These are phyloP conservation scores for Cyclophora punctaria DNA, from an alignment of 2,888 invertebrate genomes.

Conservation along the genomic window DNA sequence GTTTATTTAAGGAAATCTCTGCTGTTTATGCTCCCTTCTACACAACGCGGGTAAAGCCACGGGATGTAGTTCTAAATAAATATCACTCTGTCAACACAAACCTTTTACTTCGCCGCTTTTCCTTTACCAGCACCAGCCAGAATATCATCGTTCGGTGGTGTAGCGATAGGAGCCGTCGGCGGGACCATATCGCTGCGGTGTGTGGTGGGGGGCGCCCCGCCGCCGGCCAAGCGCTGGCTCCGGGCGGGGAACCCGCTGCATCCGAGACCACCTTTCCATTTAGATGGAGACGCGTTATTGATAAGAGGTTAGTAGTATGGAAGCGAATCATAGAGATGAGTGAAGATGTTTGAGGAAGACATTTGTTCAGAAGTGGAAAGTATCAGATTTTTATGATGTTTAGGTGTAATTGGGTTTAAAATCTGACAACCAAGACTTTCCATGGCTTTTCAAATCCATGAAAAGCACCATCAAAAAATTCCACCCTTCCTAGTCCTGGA, in stretches of 20 bases:
- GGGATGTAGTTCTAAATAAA: not conserved
- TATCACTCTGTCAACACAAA: not conserved
- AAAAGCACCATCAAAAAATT: too few relatives aligned
- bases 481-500: constrained; percentile 72
- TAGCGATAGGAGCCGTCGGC: constrained; percentile 81
- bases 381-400: too few relatives aligned
- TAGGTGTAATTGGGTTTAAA: too few relatives aligned
- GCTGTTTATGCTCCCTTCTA: too few relatives aligned
- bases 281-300: constrained; percentile 78
- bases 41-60: not conserved
- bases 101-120: too few relatives aligned
- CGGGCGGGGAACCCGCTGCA: constrained; percentile 79
- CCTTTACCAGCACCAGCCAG: constrained; percentile 81
- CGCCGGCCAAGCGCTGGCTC: constrained; percentile 84
- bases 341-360: too few relatives aligned
- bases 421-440: too few relatives aligned
- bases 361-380: too few relatives aligned
- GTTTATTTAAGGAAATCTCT: too few relatives aligned
- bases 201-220: constrained; percentile 83
- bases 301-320: constrained; percentile 75
- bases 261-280: constrained; percentile 77
- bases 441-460: too few relatives aligned
- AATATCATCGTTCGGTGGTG: constrained; percentile 89
- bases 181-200: constrained; percentile 81
- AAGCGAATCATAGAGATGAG: too few relatives aligned